Evolutionary conservation across 2,888 invertebrate genomes (phyloP), one percentile per base, ranked within the genome.

Genomic region (Lathronympha strigana): DNA sequence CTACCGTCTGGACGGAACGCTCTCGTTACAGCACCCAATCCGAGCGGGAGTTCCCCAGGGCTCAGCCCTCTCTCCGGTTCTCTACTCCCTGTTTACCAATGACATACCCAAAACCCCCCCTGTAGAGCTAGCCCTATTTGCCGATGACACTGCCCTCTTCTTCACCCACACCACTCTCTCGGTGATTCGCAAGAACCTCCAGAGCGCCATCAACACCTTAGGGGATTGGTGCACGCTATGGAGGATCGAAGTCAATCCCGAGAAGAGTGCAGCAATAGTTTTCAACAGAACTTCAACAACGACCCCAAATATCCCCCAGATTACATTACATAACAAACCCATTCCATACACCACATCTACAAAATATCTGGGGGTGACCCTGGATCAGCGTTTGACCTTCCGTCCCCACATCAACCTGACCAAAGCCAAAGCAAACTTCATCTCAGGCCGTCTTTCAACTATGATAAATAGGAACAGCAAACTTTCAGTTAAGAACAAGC

Each of bases 31-130:
- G 0, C 63, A 13, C n/a, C 57, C 51, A 13, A 33, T 64, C n/a
- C 8, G 11, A 1, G 55, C 63, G 0, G 63, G 49, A 1, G 55
- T 63, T 8, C 63, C 63, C 0, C 63, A 62, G 47, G 62, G 62
- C 8, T 54, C 36, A 0, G 45, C 23, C 0, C 47, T 62, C 0
- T 53, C 47, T 2, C 47, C 54, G 0, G 5, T 38, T 4, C 19
- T 54, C 0, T 63, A 54, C 17, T 31, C 62, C 4, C 13, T 50
- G 0, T 61, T 11, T 21, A 51, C 61, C 0, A 54, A 54, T 0
- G 54, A 62, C 15, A 54, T 62, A 6, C 54, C 62, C 0, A 17
- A 8, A 0, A 21, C n/a, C 23, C 43, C 33, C 2, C 1, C 8
- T 0, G 40, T 28, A 0, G 2, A 36, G 0, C n/a, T 62, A 5